Evolutionary conservation across 2,113 vertebrate genomes (phyloP).

Genomic region (Elephantulus edwardii): DNA sequence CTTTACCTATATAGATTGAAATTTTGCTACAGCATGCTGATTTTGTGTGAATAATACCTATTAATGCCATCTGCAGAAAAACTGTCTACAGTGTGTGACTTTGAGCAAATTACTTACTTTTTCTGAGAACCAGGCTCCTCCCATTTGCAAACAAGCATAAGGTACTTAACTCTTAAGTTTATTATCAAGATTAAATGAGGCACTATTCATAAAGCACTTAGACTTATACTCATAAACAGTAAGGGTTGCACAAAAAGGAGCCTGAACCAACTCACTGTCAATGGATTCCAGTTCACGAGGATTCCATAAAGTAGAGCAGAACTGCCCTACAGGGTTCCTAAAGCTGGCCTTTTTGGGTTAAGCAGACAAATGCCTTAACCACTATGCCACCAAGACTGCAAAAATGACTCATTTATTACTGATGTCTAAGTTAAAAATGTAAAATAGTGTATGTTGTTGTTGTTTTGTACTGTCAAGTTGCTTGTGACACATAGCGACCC

Average conservation of each 20-base stretch:
- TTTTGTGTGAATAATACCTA: background rate
- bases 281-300: too few relatives aligned
- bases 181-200: background rate
- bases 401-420: too few relatives aligned
- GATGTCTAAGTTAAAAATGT: too few relatives aligned
- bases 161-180: background rate
- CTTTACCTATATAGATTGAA: background rate
- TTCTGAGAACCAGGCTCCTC: background rate
- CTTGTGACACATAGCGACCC: too few relatives aligned
- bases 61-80: constrained; percentile 36
- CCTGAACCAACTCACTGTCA: too few relatives aligned
- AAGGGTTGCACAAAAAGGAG: background rate
- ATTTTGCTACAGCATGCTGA: background rate
- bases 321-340: too few relatives aligned
- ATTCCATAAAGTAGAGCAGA: too few relatives aligned
- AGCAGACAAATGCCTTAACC: too few relatives aligned
- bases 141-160: background rate
- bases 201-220: background rate
- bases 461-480: too few relatives aligned
- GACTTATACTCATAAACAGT: background rate
- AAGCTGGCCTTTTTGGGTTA: too few relatives aligned
- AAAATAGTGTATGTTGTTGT: too few relatives aligned
- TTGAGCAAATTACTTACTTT: background rate
- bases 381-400: too few relatives aligned
- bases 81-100: background rate